These are phyloP conservation scores for Eubucco bourcierii DNA, from an alignment of 2,113 vertebrate species.

Conservation along the genomic window DNA sequence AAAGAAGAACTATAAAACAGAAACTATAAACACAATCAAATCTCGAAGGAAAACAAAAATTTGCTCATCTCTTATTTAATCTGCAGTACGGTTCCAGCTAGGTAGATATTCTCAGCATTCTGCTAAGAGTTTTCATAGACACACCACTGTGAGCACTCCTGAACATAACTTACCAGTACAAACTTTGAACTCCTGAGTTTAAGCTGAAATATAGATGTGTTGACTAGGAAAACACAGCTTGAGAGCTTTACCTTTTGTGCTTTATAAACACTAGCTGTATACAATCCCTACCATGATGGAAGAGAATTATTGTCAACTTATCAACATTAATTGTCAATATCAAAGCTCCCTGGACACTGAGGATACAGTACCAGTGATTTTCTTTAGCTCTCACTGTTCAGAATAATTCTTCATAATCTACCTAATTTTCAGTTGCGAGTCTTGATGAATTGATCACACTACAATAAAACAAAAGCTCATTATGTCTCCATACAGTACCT, in stretches of 20 bases:
- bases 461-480: conserved; percentile 15
- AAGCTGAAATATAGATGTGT: neutral
- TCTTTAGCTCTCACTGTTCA: neutral
- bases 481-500: neutral
- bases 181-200: neutral
- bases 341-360: neutral
- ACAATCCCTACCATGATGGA: neutral
- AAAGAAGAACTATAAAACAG: neutral
- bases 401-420: conserved; percentile 1
- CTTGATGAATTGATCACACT: neutral
- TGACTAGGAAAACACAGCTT: neutral
- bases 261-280: neutral
- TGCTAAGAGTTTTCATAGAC: neutral
- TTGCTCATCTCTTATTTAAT: neutral
- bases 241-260: neutral
- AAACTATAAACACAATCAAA: neutral
- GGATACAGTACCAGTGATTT: neutral
- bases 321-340: neutral
- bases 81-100: neutral
- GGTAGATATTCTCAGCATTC: neutral
- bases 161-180: neutral
- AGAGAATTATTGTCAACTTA: neutral
- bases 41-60: neutral
- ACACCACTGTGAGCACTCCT: neutral
- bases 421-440: neutral